Conservation (phyloP, 1,140 invertebrate species). For the Lasioglossum baleicum region DNA sequence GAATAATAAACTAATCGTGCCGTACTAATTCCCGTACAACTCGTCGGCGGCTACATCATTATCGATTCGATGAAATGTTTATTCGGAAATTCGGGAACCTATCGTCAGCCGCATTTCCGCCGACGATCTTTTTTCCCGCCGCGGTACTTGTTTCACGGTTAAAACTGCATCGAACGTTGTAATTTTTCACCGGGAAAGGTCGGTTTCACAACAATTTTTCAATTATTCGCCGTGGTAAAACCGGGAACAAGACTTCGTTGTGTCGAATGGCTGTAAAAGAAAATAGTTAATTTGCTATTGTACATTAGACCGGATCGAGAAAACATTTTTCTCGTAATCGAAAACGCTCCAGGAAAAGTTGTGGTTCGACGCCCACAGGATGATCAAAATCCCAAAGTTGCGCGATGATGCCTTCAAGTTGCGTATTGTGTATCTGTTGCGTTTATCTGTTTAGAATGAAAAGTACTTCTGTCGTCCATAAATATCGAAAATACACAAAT, state of each 20-base stretch:
- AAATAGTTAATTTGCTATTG: not conserved
- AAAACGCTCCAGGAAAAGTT: no score
- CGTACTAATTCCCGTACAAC: constrained; percentile 57
- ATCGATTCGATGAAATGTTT: constrained; percentile 62
- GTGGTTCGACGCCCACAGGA: no score
- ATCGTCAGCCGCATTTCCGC: not conserved
- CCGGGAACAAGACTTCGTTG: no score
- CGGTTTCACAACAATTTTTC: no score
- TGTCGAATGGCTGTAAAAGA: not conserved
- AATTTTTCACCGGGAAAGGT: not conserved
- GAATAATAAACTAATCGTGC: constrained; percentile 71
- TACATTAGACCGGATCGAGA: no score
- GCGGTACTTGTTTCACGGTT: not conserved
- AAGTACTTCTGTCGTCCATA: no score
- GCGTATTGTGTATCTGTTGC: no score
- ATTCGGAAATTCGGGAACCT: constrained; percentile 39
- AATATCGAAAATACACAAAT: no score
- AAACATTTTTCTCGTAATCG: no score
- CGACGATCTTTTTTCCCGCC: not conserved
- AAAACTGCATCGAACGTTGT: not conserved
- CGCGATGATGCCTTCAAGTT: no score
- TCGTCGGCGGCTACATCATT: constrained; percentile 52
- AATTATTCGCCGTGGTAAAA: not conserved
- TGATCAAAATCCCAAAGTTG: no score
- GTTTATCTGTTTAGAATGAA: no score